Evolutionary conservation across 2,888 invertebrate genomes (phyloP).

Genomic region (Bellardia pandia): DNA sequence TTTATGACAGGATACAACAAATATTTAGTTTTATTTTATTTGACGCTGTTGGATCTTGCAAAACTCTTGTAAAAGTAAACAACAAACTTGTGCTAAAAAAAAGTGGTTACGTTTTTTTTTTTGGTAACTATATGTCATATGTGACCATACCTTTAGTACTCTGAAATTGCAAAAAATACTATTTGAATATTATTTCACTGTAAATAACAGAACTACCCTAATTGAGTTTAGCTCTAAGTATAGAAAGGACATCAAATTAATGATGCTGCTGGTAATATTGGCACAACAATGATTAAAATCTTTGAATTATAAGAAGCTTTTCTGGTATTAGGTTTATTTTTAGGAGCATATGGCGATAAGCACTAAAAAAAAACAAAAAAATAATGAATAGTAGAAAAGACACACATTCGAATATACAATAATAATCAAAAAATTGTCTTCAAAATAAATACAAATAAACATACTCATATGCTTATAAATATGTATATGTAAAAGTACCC

Average conservation of each 20-base stretch:
- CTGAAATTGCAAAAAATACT: too few relatives aligned
- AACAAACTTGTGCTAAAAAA: too few relatives aligned
- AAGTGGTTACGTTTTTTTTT: too few relatives aligned
- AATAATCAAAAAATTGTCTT: background rate
- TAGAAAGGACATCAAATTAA: background rate
- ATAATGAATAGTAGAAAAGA: background rate
- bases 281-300: constrained; percentile 14
- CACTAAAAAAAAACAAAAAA: background rate
- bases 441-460: background rate
- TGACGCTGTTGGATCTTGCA: too few relatives aligned
- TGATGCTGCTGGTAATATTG: background rate
- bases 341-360: constrained; percentile 7
- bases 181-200: too few relatives aligned
- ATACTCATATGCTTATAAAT: background rate
- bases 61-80: too few relatives aligned
- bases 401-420: constrained; percentile 7
- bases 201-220: background rate
- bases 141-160: too few relatives aligned
- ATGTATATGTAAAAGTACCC: background rate
- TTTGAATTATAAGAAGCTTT: constrained; percentile 32
- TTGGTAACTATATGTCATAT: too few relatives aligned
- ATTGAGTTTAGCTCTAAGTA: background rate
- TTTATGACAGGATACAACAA: too few relatives aligned
- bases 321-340: constrained; percentile 37
- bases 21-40: too few relatives aligned